phyloP scores from a whole-genome alignment of 64 coral and sea anemone genomes.

The Exaiptasia diaphana region DNA sequence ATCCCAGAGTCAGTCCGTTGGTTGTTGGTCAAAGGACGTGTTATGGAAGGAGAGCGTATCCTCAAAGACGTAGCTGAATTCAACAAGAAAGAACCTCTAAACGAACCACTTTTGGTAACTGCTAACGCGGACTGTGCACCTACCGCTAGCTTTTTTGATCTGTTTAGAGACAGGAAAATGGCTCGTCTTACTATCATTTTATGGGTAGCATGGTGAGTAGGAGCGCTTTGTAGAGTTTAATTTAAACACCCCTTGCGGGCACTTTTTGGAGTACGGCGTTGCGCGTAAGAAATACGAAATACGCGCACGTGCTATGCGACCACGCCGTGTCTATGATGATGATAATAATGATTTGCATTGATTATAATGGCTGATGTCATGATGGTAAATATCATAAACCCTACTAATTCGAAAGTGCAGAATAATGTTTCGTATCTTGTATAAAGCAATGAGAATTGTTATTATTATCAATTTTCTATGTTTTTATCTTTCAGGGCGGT shows the following conservation, averaged over 20 bases:
- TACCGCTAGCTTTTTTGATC: constrained; percentile 26
- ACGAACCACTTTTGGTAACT: background rate
- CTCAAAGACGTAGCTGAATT: background rate
- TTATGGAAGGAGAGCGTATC: background rate
- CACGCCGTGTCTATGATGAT: too few relatives aligned
- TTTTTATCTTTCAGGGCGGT: background rate
- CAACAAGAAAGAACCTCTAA: constrained; percentile 27
- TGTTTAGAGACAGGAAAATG: constrained; percentile 31
- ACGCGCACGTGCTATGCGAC: too few relatives aligned
- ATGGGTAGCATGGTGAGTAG: constrained; percentile 50
- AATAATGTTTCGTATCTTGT: too few relatives aligned
- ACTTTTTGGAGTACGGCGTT: too few relatives aligned
- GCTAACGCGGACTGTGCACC: background rate
- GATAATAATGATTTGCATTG: too few relatives aligned
- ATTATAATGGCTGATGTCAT: too few relatives aligned
- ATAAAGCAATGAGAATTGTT: too few relatives aligned
- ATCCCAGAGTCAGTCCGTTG: constrained; percentile 57
- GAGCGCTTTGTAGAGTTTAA: background rate
- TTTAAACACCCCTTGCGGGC: background rate
- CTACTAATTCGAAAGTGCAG: too few relatives aligned
- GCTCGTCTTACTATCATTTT: constrained; percentile 18
- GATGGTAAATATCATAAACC: too few relatives aligned
- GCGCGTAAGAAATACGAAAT: too few relatives aligned
- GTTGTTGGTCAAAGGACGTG: constrained; percentile 30
- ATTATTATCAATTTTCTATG: background rate